Percentiles rank a stretch among this genome's conserved stretches.
Conservation (phyloP, 2,797 vertebrate species). For the Melanogrammus aeglefinus region DNA sequence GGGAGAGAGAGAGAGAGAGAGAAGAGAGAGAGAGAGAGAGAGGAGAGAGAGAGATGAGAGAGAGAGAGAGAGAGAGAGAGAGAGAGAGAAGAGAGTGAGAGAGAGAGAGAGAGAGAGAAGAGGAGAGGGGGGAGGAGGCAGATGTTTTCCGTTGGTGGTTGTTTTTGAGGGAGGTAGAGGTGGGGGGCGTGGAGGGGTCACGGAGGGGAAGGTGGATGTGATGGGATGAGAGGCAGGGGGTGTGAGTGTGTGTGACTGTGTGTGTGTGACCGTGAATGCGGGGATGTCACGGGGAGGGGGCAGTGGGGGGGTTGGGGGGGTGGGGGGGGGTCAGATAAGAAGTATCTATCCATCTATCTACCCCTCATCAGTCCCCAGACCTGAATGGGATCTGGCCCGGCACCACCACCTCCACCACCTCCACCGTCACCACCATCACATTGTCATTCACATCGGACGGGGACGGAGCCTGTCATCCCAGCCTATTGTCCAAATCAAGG, state of each 20-base stretch:
- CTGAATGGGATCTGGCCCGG: constrained; percentile 35
- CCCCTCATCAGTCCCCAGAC: constrained; percentile 43
- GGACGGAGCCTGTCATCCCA: not conserved
- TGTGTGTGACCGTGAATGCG: not conserved
- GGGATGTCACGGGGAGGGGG: too few relatives aligned
- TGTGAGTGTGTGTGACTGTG: not conserved
- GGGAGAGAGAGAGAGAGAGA: constrained; percentile 1
- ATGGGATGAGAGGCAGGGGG: constrained; percentile 22
- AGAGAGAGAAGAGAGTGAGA: constrained; percentile 3
- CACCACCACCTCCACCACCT: not conserved
- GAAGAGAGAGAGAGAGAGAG: not conserved
- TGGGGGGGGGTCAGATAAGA: constrained; percentile 44
- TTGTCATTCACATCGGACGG: not conserved
- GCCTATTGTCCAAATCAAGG: constrained; percentile 2
- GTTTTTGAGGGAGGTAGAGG: not conserved
- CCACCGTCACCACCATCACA: not conserved
- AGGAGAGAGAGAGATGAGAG: not conserved
- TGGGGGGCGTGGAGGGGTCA: constrained; percentile 1
- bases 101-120: not conserved
- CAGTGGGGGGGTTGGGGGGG: too few relatives aligned
- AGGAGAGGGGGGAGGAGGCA: constrained; percentile 2
- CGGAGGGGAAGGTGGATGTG: constrained; percentile 40
- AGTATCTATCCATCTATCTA: constrained; percentile 54
- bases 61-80: not conserved
- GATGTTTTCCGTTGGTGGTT: constrained; percentile 1